A percentile compares a stretch with the other conserved stretches of the same genome.
Conservation (phyloP, 1,140 invertebrate species). For the Holotrichia oblita region DNA sequence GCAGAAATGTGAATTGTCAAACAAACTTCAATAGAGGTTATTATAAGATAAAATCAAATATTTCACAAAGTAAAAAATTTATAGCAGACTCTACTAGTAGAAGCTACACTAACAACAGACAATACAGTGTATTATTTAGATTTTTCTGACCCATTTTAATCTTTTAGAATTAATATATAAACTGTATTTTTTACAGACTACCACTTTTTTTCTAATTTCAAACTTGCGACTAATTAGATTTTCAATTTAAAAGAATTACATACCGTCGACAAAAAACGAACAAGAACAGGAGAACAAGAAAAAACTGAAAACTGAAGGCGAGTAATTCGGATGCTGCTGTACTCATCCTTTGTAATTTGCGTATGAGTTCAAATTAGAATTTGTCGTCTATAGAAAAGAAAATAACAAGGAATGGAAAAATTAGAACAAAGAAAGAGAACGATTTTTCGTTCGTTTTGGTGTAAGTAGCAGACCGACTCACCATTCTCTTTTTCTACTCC, state of each 20-base stretch:
- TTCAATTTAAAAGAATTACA: not conserved
- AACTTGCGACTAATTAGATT: not conserved
- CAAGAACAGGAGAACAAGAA: not conserved
- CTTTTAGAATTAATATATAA: too few relatives aligned
- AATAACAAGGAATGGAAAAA: not conserved
- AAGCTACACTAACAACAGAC: too few relatives aligned
- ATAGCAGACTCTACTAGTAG: too few relatives aligned
- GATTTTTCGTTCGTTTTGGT: not conserved
- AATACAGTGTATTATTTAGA: too few relatives aligned
- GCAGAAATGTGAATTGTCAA: too few relatives aligned
- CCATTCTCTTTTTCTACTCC: not conserved
- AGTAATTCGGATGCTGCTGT: not conserved
- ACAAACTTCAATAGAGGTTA: too few relatives aligned
- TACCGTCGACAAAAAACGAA: not conserved
- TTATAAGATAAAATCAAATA: too few relatives aligned
- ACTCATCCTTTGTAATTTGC: conserved; percentile 10
- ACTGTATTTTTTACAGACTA: too few relatives aligned
- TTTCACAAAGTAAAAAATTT: too few relatives aligned
- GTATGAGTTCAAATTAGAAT: conserved; percentile 7
- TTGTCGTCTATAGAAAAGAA: conserved; percentile 7
- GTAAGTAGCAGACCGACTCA: not conserved
- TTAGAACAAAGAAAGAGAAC: not conserved
- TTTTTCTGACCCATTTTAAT: too few relatives aligned
- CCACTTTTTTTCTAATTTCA: not conserved
- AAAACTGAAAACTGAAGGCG: not conserved